Evolutionary conservation across 2,797 vertebrate genomes (phyloP), one percentile per base, ranked within the genome.

Genomic region (Melanotaenia maccullochi): DNA sequence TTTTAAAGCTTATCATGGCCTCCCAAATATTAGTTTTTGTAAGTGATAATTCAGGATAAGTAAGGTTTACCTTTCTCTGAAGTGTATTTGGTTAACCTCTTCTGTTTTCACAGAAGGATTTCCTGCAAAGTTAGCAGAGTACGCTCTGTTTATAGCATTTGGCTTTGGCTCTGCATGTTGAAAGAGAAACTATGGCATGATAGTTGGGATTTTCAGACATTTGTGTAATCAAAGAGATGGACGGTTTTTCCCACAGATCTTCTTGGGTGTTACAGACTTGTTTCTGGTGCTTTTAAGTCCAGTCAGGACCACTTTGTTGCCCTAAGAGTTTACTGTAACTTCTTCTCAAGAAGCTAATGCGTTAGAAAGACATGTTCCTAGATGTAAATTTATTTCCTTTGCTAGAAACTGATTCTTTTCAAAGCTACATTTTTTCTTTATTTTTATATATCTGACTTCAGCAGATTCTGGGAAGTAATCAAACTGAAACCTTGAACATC

Each of bases 21-120:
- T 77, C 38, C 66, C 66, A 80, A 9, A 9, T 70, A 71, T 87
- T 76, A 56, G 81, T 83, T 88, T 87, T 78, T 79, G 3, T 78
- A 30, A 76, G 83, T 81, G 85, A 91, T 89, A 86, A 87, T 87
- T 87, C 84, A 70, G 82, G 82, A 90, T 82, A 71, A 83, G 71
- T 78, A 65, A n/a, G 40, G 79, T 87, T 92, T 80, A 80, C 85
- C 78, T 90, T 82, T 63, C 81, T 90, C 71, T 88, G 83, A 90
- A 89, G 86, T 90, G 75, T 89, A 78, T 90, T 90, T 92, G 78
- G 86, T 90, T 85, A 83, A 84, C 68, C 65, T 87, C 76, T 67
- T 69, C 30, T 73, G 60, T 71, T 82, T 68, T 59, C 65, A 77
- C 80, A 78, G 67, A 85, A 71, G 70, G 84, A 81, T 89, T 82